Base-by-base conservation (phyloP, 2,797 vertebrate genomes). In the Cacajao melanocephalus region DNA sequence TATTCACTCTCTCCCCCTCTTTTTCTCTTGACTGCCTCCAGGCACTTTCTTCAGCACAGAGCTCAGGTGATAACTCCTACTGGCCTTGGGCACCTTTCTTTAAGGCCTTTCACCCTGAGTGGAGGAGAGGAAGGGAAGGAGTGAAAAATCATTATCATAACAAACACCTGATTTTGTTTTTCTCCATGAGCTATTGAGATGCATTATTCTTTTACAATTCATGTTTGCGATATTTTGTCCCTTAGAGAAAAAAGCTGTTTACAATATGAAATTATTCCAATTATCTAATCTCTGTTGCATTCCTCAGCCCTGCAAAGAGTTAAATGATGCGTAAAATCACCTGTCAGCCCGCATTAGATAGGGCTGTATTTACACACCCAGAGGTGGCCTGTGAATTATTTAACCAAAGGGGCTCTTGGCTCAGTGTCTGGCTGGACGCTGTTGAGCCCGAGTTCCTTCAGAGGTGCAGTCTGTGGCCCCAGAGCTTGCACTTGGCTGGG, bases 271-370 rank as follows among this genome's bases (percentile, higher is more conserved):
- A 92, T 98, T 94, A 97, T 94, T 96, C 90, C 28, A 48, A 95
- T 96, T 64, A 96, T 96, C 88, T 97, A 46, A 92, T 96, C 81
- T 98, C 98, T 95, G 55, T 94, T 89, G 70, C 50, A 78, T 97
- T 95, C 95, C 67, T 98, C 92, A 20, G 52, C 97, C 98, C 88
- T 72, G 96, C 97, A 98, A 98, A 98, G 97, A 98, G 94, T 98
- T 98, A 98, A 98, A 98, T 98, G 97, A 97, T 98, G 98, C 97
- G 75, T 98, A 94, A 98, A 98, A 98, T 98, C 97, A 98, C 96
- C 97, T 97, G 98, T 98, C 97, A 98, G 73, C 94, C 79, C 82
- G 20, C 41, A 93, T 98, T 98, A 98, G 88, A 67, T 90, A 83
- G 73, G 86, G 72, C 75, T 89, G 70, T 93, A 98, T 89, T 80